A percentile compares a stretch with the other conserved stretches of the same genome.
Conservation (phyloP, 2,797 vertebrate species). For the Protosalanx chinensis region DNA sequence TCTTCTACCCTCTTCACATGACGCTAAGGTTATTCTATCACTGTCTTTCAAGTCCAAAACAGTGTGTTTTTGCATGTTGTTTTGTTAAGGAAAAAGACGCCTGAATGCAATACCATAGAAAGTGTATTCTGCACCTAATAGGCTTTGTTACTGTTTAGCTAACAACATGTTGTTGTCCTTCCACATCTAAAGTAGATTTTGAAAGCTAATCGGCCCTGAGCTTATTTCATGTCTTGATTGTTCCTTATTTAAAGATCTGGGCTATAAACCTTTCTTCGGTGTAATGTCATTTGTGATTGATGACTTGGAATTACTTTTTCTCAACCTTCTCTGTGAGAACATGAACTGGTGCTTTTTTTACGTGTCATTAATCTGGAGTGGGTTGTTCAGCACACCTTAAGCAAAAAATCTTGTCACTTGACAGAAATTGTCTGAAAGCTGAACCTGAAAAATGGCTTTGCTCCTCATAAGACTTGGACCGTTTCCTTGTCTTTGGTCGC, state of each 20-base stretch:
- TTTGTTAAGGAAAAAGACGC: no score
- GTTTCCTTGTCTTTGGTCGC: slow-evolving; percentile 32
- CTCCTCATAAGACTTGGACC: slow-evolving; percentile 22
- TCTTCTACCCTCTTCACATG: neutral
- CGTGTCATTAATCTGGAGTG: slow-evolving; percentile 63
- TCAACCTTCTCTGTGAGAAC: slow-evolving; percentile 26
- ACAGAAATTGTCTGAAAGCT: slow-evolving; percentile 19
- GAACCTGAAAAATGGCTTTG: slow-evolving; percentile 4
- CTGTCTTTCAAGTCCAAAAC: no score
- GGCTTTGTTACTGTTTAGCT: neutral
- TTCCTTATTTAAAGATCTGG: slow-evolving; percentile 47
- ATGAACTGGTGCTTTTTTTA: slow-evolving; percentile 51
- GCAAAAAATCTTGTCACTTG: slow-evolving; percentile 35
- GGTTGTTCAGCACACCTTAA: slow-evolving; percentile 37
- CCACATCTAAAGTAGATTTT: slow-evolving; percentile 19
- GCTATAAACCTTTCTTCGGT: slow-evolving; percentile 44
- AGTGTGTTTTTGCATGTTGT: no score
- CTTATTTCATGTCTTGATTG: slow-evolving; percentile 45
- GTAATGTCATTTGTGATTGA: slow-evolving; percentile 52
- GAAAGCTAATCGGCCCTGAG: slow-evolving; percentile 33
- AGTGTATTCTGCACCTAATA: neutral
- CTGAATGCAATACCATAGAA: neutral
- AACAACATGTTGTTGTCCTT: neutral
- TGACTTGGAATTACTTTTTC: slow-evolving; percentile 35
- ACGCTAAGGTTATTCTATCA: neutral